Base-by-base conservation (phyloP, 1,140 invertebrate species). In the Drosophila paulistorum region DNA sequence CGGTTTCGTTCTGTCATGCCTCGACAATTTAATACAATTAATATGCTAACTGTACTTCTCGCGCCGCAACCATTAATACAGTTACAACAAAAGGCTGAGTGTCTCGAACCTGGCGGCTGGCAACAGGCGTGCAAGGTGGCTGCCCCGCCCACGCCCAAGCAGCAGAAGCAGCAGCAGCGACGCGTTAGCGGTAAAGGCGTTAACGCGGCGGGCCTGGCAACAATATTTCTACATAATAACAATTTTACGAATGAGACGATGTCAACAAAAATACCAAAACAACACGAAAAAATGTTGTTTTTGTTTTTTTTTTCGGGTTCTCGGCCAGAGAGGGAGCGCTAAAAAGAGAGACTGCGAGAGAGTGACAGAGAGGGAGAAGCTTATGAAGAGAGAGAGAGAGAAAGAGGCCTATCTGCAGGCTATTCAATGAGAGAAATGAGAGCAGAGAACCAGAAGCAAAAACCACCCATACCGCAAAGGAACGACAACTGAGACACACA, bases 221-320 rank as follows among this genome's bases (percentile, higher is more conserved):
- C 23, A 73, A 64, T 68, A 55, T 65, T 60, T 30, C 20, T 58
- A 35, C 13, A 17, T 70, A 55, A 41, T 30, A 63, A 67, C 65
- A 81, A 77, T 82, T 83, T 77, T 75, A 74, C 87, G 87, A 90
- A 90, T 83, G 79, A 90, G 79, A 42, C 86, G 87, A 90, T 90
- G 86, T 90, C 87, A 90, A 90, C 87, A 90, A 90, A 90, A 90
- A 90, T 81, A 87, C 79, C 87, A 90, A 90, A 90, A 90, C 82
- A 86, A 80, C 79, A 87, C 77, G 77, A 86, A 87, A 79, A 69
- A 9, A 30, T 30, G 30, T 30, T 30, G 30, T 30, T 30, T 30
- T 30, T 30, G 0, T 30, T 30, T 23, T 7, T 30, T 23, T 11
- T 20, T n/a, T 26, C 61, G 23, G 33, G 26, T 10, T 33, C 30